These are phyloP conservation scores for Meles meles DNA, from an alignment of 2,113 vertebrate species.

Conservation along the genomic window DNA sequence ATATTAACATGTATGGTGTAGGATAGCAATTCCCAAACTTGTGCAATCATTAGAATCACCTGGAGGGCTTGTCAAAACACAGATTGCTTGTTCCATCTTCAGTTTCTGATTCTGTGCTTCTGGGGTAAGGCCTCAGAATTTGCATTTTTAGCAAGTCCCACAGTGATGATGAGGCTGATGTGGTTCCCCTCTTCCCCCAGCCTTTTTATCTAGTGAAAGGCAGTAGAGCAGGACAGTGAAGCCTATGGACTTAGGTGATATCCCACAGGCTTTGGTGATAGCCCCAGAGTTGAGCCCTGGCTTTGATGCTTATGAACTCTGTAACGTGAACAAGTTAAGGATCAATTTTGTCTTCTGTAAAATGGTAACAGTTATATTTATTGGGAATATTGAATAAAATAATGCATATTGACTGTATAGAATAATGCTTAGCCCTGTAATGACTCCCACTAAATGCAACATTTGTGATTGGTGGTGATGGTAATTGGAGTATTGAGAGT, in stretches of 20 bases:
- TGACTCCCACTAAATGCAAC: neutral
- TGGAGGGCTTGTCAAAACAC: neutral
- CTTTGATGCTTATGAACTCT: neutral
- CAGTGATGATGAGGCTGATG: neutral
- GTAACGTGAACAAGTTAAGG: neutral
- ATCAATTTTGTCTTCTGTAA: neutral
- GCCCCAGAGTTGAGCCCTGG: neutral
- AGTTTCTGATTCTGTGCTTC: neutral
- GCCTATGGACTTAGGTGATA: fast-evolving
- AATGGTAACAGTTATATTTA: neutral
- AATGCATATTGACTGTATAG: neutral
- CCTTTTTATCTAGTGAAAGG: neutral
- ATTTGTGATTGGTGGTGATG: neutral
- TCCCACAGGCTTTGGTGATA: neutral
- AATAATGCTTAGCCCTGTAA: neutral
- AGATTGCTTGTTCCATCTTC: neutral
- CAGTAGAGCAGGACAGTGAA: neutral
- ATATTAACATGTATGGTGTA: neutral
- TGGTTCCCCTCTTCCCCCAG: neutral
- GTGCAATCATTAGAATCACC: neutral
- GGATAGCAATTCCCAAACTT: neutral
- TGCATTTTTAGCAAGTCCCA: neutral
- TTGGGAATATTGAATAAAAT: neutral
- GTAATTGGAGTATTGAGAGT: neutral
- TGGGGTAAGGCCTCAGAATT: neutral